A percentile compares a stretch with the other conserved stretches of the same genome.
These are phyloP conservation scores for Dryomyza anilis DNA, from an alignment of 2,888 invertebrate species.

Conservation along the genomic window DNA sequence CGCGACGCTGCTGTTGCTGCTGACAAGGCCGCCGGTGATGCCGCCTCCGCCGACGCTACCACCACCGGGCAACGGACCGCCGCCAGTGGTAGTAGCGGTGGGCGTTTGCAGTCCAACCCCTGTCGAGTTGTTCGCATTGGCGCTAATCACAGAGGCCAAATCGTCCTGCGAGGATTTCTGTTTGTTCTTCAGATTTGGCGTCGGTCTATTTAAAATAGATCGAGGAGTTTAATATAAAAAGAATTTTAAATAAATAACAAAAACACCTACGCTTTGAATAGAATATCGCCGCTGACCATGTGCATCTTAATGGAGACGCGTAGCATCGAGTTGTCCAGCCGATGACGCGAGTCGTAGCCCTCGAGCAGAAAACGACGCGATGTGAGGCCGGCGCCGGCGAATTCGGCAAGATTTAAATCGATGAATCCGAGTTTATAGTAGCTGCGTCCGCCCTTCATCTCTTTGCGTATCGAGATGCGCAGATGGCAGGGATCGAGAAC, in stretches of 20 bases:
- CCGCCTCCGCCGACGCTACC: conserved; percentile 32
- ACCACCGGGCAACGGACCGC: conserved; percentile 39
- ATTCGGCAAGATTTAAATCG: conserved; percentile 95
- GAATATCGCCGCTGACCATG: conserved; percentile 93
- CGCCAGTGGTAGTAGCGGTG: conserved; percentile 49
- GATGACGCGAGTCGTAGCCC: conserved; percentile 89
- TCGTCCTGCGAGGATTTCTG: conserved; percentile 63
- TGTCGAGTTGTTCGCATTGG: conserved; percentile 33
- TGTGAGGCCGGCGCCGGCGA: conserved; percentile 89
- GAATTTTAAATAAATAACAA: background rate
- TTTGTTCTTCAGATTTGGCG: conserved; percentile 67
- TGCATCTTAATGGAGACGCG: conserved; percentile 89
- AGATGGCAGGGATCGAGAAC: conserved; percentile 92
- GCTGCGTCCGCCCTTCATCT: conserved; percentile 70
- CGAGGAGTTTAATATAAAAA: background rate
- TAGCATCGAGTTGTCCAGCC: conserved; percentile 96
- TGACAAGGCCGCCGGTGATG: conserved; percentile 22
- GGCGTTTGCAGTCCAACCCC: conserved; percentile 54
- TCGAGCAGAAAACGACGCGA: conserved; percentile 89
- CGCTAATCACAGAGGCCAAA: conserved; percentile 45
- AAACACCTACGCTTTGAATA: conserved; percentile 92
- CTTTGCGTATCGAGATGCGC: conserved; percentile 94
- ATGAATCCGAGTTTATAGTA: conserved; percentile 94
- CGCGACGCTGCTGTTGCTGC: conserved; percentile 34
- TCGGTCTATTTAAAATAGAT: conserved; percentile 63